phyloP scores from a whole-genome alignment of 1,140 invertebrate genomes.

The Trypoxylus dichotomus region DNA sequence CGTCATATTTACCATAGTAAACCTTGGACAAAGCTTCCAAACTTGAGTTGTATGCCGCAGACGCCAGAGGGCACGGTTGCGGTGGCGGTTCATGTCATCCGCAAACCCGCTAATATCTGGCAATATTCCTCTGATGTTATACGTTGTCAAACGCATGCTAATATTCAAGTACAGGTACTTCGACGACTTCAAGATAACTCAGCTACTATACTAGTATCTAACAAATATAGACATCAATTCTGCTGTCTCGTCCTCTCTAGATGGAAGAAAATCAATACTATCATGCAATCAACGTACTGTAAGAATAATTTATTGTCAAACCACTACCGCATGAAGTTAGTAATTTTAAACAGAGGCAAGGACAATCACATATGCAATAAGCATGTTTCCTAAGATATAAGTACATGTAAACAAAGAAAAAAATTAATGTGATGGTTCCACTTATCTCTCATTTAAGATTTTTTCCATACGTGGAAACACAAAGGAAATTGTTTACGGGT shows the following conservation, averaged over 20 bases:
- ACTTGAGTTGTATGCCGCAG: conserved; percentile 35
- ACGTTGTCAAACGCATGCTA: conserved; percentile 23
- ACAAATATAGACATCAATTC: background rate
- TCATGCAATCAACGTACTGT: too few relatives aligned
- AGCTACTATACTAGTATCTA: background rate
- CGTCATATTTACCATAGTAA: conserved; percentile 37
- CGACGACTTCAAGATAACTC: background rate
- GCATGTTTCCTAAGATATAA: too few relatives aligned
- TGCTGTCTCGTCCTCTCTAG: background rate
- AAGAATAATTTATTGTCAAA: too few relatives aligned
- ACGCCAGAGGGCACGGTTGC: conserved; percentile 36
- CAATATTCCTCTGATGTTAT: conserved; percentile 24
- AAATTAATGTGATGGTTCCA: too few relatives aligned
- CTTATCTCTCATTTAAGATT: too few relatives aligned
- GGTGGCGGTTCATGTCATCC: conserved; percentile 37
- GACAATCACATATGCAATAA: too few relatives aligned
- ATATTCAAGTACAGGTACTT: conserved; percentile 24
- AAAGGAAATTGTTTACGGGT: too few relatives aligned
- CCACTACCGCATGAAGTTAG: too few relatives aligned
- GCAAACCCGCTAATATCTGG: conserved; percentile 33
- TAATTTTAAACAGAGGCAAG: too few relatives aligned
- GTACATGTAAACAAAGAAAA: too few relatives aligned
- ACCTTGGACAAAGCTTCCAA: conserved; percentile 40
- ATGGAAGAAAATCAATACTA: too few relatives aligned
- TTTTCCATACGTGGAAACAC: too few relatives aligned